Percentiles rank a stretch among this genome's conserved stretches.
Conservation (phyloP, 2,888 invertebrate genomes). For the Eupithecia exiguata region DNA sequence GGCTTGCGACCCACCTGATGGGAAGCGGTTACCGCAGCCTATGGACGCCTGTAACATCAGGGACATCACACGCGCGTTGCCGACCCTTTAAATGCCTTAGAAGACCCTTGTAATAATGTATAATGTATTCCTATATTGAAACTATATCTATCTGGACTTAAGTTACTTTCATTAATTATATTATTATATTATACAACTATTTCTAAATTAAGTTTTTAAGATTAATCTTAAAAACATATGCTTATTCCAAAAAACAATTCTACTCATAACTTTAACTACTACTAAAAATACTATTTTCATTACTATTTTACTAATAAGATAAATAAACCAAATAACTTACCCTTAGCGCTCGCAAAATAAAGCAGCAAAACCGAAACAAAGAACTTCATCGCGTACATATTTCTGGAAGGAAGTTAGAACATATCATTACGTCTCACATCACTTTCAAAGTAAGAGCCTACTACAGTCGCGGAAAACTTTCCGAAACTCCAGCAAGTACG, state of each 20-base stretch:
- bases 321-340: constrained; percentile 44
- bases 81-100: no score
- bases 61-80: no score
- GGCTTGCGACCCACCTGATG: no score
- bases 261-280: not conserved
- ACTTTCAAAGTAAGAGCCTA: not conserved
- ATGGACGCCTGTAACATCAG: no score
- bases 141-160: no score
- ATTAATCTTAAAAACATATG: not conserved
- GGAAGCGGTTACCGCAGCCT: no score
- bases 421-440: constrained; percentile 1
- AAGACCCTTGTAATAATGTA: no score
- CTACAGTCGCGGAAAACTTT: constrained; percentile 38
- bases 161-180: no score
- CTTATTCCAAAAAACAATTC: not conserved
- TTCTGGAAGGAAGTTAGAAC: constrained; percentile 28
- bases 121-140: no score
- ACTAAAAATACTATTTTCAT: not conserved
- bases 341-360: constrained; percentile 54
- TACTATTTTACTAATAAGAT: not conserved
- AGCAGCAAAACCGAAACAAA: constrained; percentile 47
- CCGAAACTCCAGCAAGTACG: constrained; percentile 20
- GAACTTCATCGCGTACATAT: constrained; percentile 50
- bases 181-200: not conserved
- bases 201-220: not conserved